Percentiles rank a stretch among this genome's conserved stretches.
Conservation (phyloP, 2,888 invertebrate genomes). For the Drosophila neutralis region DNA sequence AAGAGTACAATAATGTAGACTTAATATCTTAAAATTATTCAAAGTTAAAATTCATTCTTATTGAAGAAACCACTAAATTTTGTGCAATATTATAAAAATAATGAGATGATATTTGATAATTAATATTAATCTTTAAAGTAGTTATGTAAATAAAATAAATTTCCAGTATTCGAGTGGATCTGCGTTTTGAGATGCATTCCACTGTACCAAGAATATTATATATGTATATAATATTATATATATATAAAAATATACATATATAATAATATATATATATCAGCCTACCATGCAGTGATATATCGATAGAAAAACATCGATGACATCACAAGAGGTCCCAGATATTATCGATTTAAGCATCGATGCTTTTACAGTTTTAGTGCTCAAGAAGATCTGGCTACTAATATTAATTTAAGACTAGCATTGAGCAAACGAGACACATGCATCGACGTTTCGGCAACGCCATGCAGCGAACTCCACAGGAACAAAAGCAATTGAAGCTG, state of each 20-base stretch:
- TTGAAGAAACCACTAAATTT: background rate
- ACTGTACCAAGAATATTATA: background rate
- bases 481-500: conserved; percentile 47
- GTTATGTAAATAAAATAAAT: background rate
- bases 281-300: background rate
- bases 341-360: background rate
- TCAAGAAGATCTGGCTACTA: conserved; percentile 5
- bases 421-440: background rate
- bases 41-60: background rate
- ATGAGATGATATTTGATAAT: background rate
- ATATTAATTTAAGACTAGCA: background rate
- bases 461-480: conserved; percentile 50
- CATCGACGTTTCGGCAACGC: conserved; percentile 16
- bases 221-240: too few species aligned
- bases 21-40: background rate
- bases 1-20: background rate
- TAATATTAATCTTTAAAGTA: background rate
- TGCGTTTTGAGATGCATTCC: background rate
- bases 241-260: too few species aligned
- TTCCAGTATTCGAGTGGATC: background rate
- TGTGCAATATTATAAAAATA: background rate
- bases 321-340: too few species aligned
- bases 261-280: background rate
- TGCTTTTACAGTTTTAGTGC: background rate
- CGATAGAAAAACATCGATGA: background rate